phyloP scores from a whole-genome alignment of 2,888 invertebrate species.

The Leucophora obtusa region DNA sequence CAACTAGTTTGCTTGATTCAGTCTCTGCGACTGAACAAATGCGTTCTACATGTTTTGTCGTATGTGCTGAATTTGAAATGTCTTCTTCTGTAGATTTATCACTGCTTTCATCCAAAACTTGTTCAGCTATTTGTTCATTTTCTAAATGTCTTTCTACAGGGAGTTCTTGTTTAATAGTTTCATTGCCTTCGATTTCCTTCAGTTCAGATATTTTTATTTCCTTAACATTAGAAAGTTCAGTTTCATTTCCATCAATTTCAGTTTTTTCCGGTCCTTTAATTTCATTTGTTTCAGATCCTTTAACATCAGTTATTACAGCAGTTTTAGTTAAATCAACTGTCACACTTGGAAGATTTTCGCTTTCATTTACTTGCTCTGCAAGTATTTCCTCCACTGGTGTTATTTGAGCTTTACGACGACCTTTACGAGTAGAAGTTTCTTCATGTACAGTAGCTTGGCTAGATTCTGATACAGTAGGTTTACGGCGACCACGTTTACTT shows the following conservation, averaged over 20 bases:
- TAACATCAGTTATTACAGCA: not conserved
- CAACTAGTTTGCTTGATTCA: not conserved
- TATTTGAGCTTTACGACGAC: slow-evolving; percentile 15
- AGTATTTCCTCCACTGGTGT: not conserved
- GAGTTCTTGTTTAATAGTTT: too few species aligned
- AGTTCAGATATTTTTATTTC: too few species aligned
- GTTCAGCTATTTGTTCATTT: too few species aligned
- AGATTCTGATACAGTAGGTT: slow-evolving; percentile 14
- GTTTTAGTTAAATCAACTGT: not conserved
- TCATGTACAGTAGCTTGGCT: slow-evolving; percentile 20
- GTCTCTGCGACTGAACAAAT: not conserved
- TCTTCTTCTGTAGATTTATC: too few species aligned
- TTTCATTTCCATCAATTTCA: too few species aligned
- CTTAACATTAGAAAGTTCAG: too few species aligned
- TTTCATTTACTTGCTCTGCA: not conserved
- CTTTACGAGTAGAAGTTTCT: slow-evolving; percentile 19
- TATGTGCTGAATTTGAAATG: not conserved
- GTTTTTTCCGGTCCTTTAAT: too few species aligned
- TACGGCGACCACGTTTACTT: slow-evolving; percentile 13
- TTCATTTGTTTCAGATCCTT: not conserved
- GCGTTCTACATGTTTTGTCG: not conserved
- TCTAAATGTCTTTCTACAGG: too few species aligned
- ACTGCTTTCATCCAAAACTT: too few species aligned
- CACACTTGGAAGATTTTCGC: not conserved
- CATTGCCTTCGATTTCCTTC: too few species aligned